Base-by-base conservation (phyloP, 2,113 vertebrate species). In the Plecotus auritus region DNA sequence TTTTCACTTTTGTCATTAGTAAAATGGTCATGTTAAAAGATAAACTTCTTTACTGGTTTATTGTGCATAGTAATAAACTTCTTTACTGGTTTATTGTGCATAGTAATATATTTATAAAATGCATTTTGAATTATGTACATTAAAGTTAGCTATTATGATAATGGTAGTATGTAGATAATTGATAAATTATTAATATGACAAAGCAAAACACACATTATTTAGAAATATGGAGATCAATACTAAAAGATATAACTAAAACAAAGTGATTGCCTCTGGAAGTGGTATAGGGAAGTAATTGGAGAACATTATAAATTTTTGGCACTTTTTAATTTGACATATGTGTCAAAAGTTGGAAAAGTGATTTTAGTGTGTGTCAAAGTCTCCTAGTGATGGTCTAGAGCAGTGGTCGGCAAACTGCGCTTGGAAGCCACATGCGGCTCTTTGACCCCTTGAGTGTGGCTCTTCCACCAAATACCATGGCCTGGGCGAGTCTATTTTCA, bases 111-210 rank as follows among this genome's bases (percentile, higher is more conserved):
- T 47, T 73, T 45, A 74, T 30, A 74, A 74, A 59, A 30, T 64
- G 17, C 10, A 81, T 28, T 88, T 90, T 73, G 40, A 95, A 74
- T 93, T 72, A 37, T 85, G 22, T 40, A 32, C 16, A 18, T 95
- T 90, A 61, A 66, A 72, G 13, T 92, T 89, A 94, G 30, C 54
- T 92, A 18, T 83, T 70, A 91, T 94, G 40, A 45, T 90, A 35
- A 74, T 77, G 35, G 4, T 91, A 89, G 61, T 83, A 93, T 91
- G 30, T 85, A 74, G 28, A 0, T 69, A 74, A 49, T 74, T 74
- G 72, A 74, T 76, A 45, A 74, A 32, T 32, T 23, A 10, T 86
- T 61, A 92, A 93, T 70, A 66, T 30, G 28, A 72, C 76, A 91
- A 83, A 86, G 87, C 5, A 61, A 88, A 54, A 91, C 56, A 69